These are phyloP conservation scores for Bradypodion pumilum DNA, from an alignment of 2,797 vertebrate species.

Conservation along the genomic window DNA sequence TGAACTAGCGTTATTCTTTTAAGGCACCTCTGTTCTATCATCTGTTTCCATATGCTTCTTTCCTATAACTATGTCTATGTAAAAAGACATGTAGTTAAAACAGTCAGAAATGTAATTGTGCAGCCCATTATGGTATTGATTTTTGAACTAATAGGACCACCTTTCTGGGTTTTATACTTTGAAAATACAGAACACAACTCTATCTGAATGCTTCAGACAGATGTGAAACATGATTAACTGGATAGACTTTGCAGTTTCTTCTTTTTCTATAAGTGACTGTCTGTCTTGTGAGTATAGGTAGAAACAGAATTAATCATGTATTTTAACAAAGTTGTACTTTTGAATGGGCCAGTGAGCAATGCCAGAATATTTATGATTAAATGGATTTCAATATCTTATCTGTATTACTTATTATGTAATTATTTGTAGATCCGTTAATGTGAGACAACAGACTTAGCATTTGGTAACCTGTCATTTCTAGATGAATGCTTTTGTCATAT, in stretches of 20 bases:
- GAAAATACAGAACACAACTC: constrained; percentile 29
- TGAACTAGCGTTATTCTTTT: background rate
- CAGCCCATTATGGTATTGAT: background rate
- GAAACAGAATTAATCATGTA: background rate
- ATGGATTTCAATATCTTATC: constrained; percentile 14
- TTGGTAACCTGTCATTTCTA: constrained; percentile 27
- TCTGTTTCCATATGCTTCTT: background rate
- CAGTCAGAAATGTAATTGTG: background rate
- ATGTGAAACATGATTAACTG: constrained; percentile 35
- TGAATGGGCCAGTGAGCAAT: background rate
- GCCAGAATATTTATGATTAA: constrained; percentile 21
- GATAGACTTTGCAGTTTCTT: constrained; percentile 43
- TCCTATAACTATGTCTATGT: background rate
- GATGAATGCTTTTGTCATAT: constrained; percentile 33
- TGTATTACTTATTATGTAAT: constrained; percentile 30
- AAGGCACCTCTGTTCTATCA: background rate
- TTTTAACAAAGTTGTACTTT: background rate
- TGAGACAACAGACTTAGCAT: constrained; percentile 30
- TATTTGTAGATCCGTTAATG: background rate
- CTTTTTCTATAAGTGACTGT: constrained; percentile 39
- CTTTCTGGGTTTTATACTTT: background rate
- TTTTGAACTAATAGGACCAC: background rate
- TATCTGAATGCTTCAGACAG: constrained; percentile 7
- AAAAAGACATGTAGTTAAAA: background rate
- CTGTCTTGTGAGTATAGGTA: background rate